Conservation (phyloP, 2,113 vertebrate genomes). For the Sapayoa aenigma region DNA sequence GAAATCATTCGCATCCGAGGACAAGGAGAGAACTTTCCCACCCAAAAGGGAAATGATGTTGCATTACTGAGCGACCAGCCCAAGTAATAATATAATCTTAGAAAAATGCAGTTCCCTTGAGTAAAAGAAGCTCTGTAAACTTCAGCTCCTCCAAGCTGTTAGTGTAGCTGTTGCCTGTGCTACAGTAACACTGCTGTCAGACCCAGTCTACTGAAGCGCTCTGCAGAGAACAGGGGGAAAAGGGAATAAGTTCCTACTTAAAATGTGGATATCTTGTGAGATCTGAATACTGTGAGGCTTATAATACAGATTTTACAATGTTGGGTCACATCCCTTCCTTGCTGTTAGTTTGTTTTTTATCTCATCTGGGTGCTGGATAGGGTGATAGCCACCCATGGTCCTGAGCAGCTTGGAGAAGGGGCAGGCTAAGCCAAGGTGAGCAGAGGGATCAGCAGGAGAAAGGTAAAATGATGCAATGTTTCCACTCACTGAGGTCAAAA, state of each 20-base stretch:
- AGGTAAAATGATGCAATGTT: background rate
- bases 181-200: slow-evolving; percentile 18
- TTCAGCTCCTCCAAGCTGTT: slow-evolving; percentile 60
- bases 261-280: background rate
- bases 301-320: background rate
- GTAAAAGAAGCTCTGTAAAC: slow-evolving; percentile 71
- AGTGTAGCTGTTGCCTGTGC: slow-evolving; percentile 45
- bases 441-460: background rate
- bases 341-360: background rate
- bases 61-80: slow-evolving; percentile 61
- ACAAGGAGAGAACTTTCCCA: slow-evolving; percentile 74
- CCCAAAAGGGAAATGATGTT: slow-evolving; percentile 77
- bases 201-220: background rate
- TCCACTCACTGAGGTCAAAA: background rate
- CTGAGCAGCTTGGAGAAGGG: background rate
- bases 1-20: slow-evolving; percentile 63
- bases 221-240: background rate
- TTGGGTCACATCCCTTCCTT: background rate
- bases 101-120: slow-evolving; percentile 75
- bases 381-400: background rate
- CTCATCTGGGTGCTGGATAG: background rate
- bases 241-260: background rate
- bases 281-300: background rate
- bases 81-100: slow-evolving; percentile 80
- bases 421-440: background rate